phyloP scores from a whole-genome alignment of 2,797 vertebrate genomes.

The Chromobotia macracanthus region DNA sequence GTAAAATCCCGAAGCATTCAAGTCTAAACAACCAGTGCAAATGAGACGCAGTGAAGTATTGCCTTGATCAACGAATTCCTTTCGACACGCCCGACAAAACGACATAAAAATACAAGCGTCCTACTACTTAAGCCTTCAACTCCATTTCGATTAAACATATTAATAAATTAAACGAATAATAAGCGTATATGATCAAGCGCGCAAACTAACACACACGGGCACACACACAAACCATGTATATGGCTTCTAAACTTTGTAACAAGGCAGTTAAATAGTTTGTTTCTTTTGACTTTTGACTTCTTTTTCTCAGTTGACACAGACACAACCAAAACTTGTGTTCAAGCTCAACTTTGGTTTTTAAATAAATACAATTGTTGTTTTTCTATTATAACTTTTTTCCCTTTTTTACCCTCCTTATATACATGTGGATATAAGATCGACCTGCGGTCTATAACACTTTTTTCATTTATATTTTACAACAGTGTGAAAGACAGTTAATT shows the following conservation, averaged over 20 bases:
- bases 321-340: slow-evolving; percentile 83
- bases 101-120: slow-evolving; percentile 53
- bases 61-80: slow-evolving; percentile 66
- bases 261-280: slow-evolving; percentile 86
- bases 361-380: slow-evolving; percentile 81
- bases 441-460: slow-evolving; percentile 84
- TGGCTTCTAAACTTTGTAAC: slow-evolving; percentile 85
- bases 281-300: slow-evolving; percentile 72
- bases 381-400: slow-evolving; percentile 61
- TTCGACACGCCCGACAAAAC: slow-evolving; percentile 64
- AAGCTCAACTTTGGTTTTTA: slow-evolving; percentile 86
- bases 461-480: slow-evolving; percentile 75
- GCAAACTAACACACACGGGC: slow-evolving; percentile 57
- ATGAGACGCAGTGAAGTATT: slow-evolving; percentile 52
- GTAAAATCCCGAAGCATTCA: slow-evolving; percentile 36
- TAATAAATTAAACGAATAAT: slow-evolving; percentile 33
- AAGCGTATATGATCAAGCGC: slow-evolving; percentile 22
- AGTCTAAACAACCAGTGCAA: slow-evolving; percentile 52
- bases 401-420: slow-evolving; percentile 69
- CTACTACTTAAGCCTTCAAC: slow-evolving; percentile 16
- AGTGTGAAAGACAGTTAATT: slow-evolving; percentile 80
- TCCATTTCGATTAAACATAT: slow-evolving; percentile 39
- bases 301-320: slow-evolving; percentile 81
- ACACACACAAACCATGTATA: slow-evolving; percentile 76
- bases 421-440: slow-evolving; percentile 85